Percentiles rank a stretch among this genome's conserved stretches.
Conservation (phyloP, 92 coral and sea anemone genomes). For the Metridium senile region DNA sequence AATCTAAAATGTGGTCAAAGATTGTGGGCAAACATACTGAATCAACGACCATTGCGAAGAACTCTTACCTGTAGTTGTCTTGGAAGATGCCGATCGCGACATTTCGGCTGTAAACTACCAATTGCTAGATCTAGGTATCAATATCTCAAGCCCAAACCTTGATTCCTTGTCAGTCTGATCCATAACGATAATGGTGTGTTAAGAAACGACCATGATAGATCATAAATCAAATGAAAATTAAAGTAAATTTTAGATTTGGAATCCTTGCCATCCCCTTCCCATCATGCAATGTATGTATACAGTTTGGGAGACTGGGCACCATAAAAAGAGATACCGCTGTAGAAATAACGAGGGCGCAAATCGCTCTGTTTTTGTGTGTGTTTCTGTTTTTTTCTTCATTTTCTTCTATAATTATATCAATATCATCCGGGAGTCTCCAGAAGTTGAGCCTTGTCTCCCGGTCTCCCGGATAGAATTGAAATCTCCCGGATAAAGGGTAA, state of each 20-base stretch:
- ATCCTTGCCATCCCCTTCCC: slow-evolving; percentile 3
- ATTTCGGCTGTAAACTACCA: neutral
- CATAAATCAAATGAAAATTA: neutral
- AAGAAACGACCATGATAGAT: neutral
- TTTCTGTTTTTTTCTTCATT: too few relatives aligned
- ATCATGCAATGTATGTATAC: neutral
- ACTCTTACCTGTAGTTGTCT: neutral
- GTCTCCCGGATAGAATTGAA: too few relatives aligned
- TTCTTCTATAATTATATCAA: too few relatives aligned
- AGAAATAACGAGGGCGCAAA: too few relatives aligned
- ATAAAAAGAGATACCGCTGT: neutral
- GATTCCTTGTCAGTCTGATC: neutral
- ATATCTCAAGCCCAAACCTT: neutral
- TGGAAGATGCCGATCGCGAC: neutral
- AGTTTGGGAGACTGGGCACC: slow-evolving; percentile 5
- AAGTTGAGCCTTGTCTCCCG: too few relatives aligned
- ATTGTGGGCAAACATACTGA: too few relatives aligned
- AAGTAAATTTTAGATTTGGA: neutral
- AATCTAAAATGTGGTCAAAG: neutral
- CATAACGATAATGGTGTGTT: neutral
- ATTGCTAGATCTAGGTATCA: neutral
- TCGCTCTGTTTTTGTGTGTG: too few relatives aligned
- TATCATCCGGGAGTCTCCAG: too few relatives aligned
- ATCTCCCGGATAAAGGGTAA: too few relatives aligned
- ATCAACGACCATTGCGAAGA: too few relatives aligned